Evolutionary conservation across 2,113 vertebrate species (phyloP).

Genomic region (Anoplopoma fimbria): DNA sequence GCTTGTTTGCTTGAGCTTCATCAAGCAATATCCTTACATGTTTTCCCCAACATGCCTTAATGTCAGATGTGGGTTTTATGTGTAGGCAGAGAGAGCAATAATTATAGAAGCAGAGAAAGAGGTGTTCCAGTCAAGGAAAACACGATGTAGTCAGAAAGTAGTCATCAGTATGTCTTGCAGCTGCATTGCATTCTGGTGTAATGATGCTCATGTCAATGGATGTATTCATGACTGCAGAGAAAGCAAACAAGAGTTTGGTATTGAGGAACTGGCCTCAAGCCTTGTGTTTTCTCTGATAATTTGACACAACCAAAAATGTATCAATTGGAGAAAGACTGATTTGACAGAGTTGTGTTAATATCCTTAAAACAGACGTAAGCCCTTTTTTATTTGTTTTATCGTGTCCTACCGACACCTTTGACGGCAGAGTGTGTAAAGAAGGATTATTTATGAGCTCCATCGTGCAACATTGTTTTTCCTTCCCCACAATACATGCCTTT

Average conservation of each 20-base stretch:
- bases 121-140: background rate
- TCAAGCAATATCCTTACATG: background rate
- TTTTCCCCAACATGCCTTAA: background rate
- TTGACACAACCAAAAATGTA: background rate
- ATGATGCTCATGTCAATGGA: background rate
- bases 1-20: background rate
- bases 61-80: constrained; percentile 10
- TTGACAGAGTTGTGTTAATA: background rate
- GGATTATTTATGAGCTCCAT: constrained; percentile 61
- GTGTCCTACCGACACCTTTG: constrained; percentile 33
- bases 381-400: constrained; percentile 29
- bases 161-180: constrained; percentile 21
- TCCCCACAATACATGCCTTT: constrained; percentile 45
- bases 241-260: background rate
- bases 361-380: constrained; percentile 11
- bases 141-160: no score
- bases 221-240: background rate
- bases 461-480: constrained; percentile 45
- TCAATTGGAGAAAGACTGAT: background rate
- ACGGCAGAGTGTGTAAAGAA: constrained; percentile 31
- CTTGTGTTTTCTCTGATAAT: background rate
- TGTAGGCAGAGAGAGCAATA: background rate
- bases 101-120: background rate
- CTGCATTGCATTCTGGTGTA: background rate
- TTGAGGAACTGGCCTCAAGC: background rate